Base-by-base conservation (phyloP, 2,797 vertebrate genomes). In the Chrosomus eos region DNA sequence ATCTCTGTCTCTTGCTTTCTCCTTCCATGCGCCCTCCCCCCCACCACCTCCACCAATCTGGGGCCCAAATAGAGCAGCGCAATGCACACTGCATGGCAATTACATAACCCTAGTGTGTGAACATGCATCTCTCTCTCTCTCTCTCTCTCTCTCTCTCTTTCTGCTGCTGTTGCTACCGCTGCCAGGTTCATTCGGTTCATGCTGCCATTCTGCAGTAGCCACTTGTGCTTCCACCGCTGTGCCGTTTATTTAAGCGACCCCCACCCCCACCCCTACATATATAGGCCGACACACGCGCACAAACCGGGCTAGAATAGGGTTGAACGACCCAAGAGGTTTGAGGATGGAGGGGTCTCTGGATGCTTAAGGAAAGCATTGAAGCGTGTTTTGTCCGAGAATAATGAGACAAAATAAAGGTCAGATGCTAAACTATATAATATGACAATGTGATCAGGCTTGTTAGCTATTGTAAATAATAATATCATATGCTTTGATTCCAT, bases 11-110 rank as follows among this genome's bases (percentile, higher is more conserved):
- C 28, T 58, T 28, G 62, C 62, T 14, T 28, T 82, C 68, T 77
- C 9, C 55, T 58, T 66, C 36, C 21, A n/a, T 21, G 23, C 33
- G 55, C 33, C 79, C 62, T 70, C 55, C 68, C 85, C 45, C 77
- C 66, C 23, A 75, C 85, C 72, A 88, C 84, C 51, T 88, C 86
- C 84, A 88, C 86, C 87, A 87, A 80, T 58, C 68, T 72, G 43
- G 80, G 60, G 83, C 91, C 91, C 89, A 93, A 91, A 93, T 90
- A 88, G 80, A 88, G 86, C 86, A 88, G 85, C 84, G 88, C 90
- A 88, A 90, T 92, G 90, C 93, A 93, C 93, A 87, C 88, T 92
- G 92, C 92, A 93, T 92, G 85, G 91, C 89, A 91, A 92, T 94
- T 95, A 90, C 92, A 93, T 94, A 94, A 94, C 84, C 23, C 75